Percentiles rank a stretch among this genome's conserved stretches.
These are phyloP conservation scores for Urocolius indicus DNA, from an alignment of 2,113 vertebrate species.

Conservation along the genomic window DNA sequence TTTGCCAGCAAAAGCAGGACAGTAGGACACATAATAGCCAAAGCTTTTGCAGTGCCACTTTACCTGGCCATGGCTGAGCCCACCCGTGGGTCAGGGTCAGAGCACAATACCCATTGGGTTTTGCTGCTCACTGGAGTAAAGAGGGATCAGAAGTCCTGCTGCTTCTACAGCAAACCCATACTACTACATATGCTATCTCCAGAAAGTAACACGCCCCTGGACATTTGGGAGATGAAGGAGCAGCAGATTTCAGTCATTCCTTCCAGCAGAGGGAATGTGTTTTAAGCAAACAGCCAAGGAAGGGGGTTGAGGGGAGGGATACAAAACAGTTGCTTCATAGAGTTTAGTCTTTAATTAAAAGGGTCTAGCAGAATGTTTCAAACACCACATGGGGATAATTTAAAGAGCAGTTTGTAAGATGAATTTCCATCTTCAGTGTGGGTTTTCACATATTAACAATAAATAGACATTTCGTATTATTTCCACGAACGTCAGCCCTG, in stretches of 20 bases:
- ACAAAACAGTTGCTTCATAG: background rate
- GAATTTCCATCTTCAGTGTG: background rate
- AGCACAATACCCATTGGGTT: background rate
- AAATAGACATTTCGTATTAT: background rate
- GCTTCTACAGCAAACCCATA: background rate
- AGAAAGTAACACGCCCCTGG: background rate
- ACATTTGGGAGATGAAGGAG: background rate
- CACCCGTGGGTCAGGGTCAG: background rate
- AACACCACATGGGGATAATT: conserved; percentile 14
- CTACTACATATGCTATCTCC: background rate
- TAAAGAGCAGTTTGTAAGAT: conserved; percentile 13
- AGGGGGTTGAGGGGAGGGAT: background rate
- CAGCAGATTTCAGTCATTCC: background rate
- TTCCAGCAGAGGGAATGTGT: background rate
- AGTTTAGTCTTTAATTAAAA: conserved; percentile 36
- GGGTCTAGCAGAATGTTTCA: background rate
- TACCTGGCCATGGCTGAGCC: background rate
- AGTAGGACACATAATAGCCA: background rate
- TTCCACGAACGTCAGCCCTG: background rate
- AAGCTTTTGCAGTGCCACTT: background rate
- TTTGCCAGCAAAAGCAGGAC: background rate
- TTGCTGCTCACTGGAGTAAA: background rate
- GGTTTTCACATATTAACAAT: conserved; percentile 16
- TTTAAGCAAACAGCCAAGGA: background rate
- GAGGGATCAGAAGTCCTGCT: background rate